Evolutionary conservation across 2,113 vertebrate species (phyloP), one percentile per base, ranked within the genome.

Genomic region (Hepsetus odoe): DNA sequence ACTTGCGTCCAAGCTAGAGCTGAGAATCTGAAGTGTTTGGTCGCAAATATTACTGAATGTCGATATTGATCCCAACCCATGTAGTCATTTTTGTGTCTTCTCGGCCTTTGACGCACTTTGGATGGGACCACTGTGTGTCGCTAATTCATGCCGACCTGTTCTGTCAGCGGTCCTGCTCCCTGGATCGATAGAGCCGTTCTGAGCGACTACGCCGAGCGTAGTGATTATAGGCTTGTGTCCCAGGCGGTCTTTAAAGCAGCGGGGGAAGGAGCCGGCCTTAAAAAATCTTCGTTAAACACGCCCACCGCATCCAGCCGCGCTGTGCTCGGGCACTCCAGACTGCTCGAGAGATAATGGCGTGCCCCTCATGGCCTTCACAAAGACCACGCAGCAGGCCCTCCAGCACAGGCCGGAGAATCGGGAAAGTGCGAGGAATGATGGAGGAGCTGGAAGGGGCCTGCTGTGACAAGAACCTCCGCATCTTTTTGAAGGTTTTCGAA

Each of bases 201-300:
- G 28, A 9, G 61, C n/a, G 40, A 40, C 22, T 32, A 10, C 59
- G 26, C 76, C 76, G 9, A 13, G 1, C 40, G 8, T 56, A 18
- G 28, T 65, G 32, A 65, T 65, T 51, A 64, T 49, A 75, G 73
- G 44, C 22, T 64, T 32, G 13, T n/a, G 24, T 44, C 13, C 16
- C 10, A n/a, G 22, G 10, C 67, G 20, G 6, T 62, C 26, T 75
- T 62, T 64, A 49, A 49, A 49, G 33, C 75, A 16, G 51, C 51
- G 9, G 64, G n/a, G 64, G 12, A n/a, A 13, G 22, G 13, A 20
- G 61, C n/a, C 3, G 9, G 69, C 46, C 10, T 61, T 61, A 16
- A 42, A 16, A 26, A 69, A 69, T 42, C 20, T 38, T 18, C 26
- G n/a, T 40, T 72, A 56, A 72, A 56, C 49, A 56, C 18, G 20